Percentiles rank a stretch among this genome's conserved stretches.
phyloP scores from a whole-genome alignment of 1,140 invertebrate species.

The Cotesia vestalis region DNA sequence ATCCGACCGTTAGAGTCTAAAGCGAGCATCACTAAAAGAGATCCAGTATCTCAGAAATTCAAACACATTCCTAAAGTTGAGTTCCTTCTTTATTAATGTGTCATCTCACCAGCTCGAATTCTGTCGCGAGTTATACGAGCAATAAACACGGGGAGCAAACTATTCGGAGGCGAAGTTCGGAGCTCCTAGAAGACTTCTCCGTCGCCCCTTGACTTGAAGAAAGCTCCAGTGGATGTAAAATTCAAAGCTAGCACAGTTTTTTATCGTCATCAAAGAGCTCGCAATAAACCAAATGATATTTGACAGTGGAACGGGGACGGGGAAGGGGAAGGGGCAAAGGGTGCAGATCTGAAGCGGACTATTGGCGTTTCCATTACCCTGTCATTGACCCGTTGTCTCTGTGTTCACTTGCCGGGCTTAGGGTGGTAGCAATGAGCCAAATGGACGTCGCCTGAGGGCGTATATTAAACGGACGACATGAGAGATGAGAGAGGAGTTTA shows the following conservation, averaged over 20 bases:
- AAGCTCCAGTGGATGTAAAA: neutral
- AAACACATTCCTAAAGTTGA: too few species aligned
- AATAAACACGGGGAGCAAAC: too few species aligned
- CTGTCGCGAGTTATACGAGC: too few species aligned
- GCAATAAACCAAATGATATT: slow-evolving; percentile 28
- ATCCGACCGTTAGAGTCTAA: too few species aligned
- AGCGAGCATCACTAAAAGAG: too few species aligned
- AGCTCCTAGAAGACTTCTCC: too few species aligned
- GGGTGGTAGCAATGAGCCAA: slow-evolving; percentile 18
- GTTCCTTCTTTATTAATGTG: too few species aligned
- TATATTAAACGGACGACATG: slow-evolving; percentile 28
- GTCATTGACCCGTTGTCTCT: slow-evolving; percentile 30
- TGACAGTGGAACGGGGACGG: neutral
- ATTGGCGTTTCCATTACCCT: slow-evolving; percentile 36
- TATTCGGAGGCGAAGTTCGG: too few species aligned
- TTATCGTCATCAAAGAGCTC: neutral
- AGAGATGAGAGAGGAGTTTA: slow-evolving; percentile 2
- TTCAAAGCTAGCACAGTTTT: slow-evolving; percentile 11
- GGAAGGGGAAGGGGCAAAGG: neutral
- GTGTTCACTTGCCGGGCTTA: neutral
- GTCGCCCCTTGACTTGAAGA: too few species aligned
- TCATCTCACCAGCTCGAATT: too few species aligned
- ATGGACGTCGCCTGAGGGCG: slow-evolving; percentile 24
- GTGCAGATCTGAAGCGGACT: slow-evolving; percentile 24
- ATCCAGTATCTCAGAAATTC: too few species aligned